These are phyloP conservation scores for Acanthopagrus latus DNA, from an alignment of 2,797 vertebrate species.

Conservation along the genomic window DNA sequence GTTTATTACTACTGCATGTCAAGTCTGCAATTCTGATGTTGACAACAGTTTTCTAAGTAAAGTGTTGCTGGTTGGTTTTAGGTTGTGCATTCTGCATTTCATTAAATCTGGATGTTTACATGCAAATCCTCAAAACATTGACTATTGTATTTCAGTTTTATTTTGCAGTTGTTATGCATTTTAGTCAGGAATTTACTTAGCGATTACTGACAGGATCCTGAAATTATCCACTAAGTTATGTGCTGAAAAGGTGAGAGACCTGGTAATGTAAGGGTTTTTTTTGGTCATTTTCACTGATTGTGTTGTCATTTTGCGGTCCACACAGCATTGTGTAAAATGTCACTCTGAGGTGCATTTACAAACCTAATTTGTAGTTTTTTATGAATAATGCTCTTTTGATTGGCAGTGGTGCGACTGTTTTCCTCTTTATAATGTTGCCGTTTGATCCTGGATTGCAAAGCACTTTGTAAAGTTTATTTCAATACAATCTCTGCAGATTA, in stretches of 20 bases:
- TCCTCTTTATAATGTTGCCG: neutral
- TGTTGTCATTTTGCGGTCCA: neutral
- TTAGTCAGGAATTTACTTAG: slow-evolving; percentile 3
- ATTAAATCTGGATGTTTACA: neutral
- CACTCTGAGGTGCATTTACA: neutral
- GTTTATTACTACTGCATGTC: neutral
- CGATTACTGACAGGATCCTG: neutral
- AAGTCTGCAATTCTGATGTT: neutral
- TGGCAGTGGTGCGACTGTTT: too few species aligned
- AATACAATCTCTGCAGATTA: neutral
- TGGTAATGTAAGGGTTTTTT: neutral
- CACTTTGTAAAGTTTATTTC: neutral
- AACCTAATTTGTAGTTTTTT: neutral
- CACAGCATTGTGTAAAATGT: neutral
- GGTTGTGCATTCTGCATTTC: neutral
- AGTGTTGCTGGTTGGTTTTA: neutral
- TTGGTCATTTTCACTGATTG: too few species aligned
- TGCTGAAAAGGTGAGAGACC: neutral
- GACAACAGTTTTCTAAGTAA: neutral
- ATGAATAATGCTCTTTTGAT: too few species aligned
- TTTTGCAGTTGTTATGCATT: neutral
- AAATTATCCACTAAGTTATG: slow-evolving; percentile 5
- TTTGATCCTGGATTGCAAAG: neutral
- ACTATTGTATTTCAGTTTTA: neutral
- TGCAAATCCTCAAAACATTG: neutral